phyloP scores from a whole-genome alignment of 2,888 invertebrate species.

The Tenthredo mesomela region DNA sequence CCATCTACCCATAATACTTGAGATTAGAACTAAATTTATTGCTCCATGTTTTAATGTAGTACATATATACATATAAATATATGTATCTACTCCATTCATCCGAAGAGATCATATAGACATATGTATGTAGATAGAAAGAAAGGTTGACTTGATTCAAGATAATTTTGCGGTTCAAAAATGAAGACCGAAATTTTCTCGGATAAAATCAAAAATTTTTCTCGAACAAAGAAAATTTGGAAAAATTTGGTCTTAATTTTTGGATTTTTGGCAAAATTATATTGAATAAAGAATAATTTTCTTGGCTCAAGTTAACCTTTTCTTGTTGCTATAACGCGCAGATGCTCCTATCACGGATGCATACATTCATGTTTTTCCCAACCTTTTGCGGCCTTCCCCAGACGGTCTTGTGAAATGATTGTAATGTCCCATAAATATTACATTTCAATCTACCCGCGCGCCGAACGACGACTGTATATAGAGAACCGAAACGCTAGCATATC shows the following conservation, averaged over 20 bases:
- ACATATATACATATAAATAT: too few species aligned
- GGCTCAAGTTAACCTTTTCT: too few species aligned
- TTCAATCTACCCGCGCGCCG: constrained; percentile 31
- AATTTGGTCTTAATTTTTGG: too few species aligned
- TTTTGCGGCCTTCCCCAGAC: constrained; percentile 59
- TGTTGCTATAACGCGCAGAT: background rate
- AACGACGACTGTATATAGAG: constrained; percentile 1
- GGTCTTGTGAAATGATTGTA: constrained; percentile 45
- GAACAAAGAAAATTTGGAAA: too few species aligned
- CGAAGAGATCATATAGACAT: too few species aligned
- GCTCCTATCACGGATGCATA: background rate
- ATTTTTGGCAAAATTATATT: too few species aligned
- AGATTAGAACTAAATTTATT: constrained; percentile 74
- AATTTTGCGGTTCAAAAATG: too few species aligned
- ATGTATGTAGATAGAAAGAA: too few species aligned
- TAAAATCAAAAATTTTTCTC: too few species aligned
- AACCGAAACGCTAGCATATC: background rate
- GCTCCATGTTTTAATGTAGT: constrained; percentile 60
- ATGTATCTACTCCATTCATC: constrained; percentile 22
- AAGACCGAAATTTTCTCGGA: too few species aligned
- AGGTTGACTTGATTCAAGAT: too few species aligned
- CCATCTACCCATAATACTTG: constrained; percentile 63
- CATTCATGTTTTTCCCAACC: constrained; percentile 63
- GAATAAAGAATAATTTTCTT: too few species aligned
- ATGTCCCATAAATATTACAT: constrained; percentile 49